phyloP scores from a whole-genome alignment of 2,888 invertebrate genomes.

The Trypoxylon attenuatum region DNA sequence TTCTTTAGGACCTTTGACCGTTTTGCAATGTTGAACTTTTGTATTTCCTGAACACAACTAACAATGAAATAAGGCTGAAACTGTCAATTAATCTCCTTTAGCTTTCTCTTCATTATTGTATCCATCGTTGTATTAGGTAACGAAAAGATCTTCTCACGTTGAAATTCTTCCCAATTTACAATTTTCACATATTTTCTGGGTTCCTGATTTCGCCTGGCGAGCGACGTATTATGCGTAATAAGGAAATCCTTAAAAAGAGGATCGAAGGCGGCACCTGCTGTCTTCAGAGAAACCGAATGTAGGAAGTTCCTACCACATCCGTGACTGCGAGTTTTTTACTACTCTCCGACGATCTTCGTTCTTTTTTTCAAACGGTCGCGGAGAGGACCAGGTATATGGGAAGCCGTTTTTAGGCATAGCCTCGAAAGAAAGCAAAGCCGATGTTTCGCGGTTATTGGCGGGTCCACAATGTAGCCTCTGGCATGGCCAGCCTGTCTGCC shows the following conservation, averaged over 20 bases:
- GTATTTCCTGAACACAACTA: too few relatives aligned
- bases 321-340: not conserved
- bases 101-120: too few relatives aligned
- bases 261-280: not conserved
- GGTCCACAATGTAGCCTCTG: slow-evolving; percentile 48
- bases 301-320: slow-evolving; percentile 4
- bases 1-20: too few relatives aligned
- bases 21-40: too few relatives aligned
- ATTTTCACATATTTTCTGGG: too few relatives aligned
- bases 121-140: too few relatives aligned
- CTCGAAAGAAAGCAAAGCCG: slow-evolving; percentile 42
- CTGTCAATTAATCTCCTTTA: too few relatives aligned
- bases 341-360: not conserved
- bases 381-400: slow-evolving; percentile 28
- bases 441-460: slow-evolving; percentile 55
- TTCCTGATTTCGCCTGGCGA: too few relatives aligned
- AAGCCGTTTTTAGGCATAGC: slow-evolving; percentile 36
- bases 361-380: not conserved
- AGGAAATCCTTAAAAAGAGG: not conserved
- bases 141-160: too few relatives aligned
- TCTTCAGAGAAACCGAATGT: not conserved
- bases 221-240: too few relatives aligned
- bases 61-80: too few relatives aligned
- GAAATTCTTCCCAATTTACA: too few relatives aligned
- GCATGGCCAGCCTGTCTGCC: slow-evolving; percentile 56